Base-by-base conservation (phyloP, 2,888 invertebrate genomes). In the Ptychoptera albimana region DNA sequence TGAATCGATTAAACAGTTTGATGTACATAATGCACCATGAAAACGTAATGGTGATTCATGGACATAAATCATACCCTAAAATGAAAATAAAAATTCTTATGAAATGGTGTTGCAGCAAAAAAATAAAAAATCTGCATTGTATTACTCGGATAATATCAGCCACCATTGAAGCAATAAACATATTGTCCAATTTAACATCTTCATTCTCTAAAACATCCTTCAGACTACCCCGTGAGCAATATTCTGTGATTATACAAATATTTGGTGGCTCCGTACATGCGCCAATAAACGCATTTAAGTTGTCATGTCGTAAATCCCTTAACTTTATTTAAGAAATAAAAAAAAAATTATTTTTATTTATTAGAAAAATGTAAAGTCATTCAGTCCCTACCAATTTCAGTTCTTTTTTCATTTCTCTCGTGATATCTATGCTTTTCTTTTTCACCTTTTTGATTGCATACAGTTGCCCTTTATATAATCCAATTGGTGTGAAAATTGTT, bases 141-240 rank as follows among this genome's bases (percentile, higher is more conserved):
- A 77, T 75, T 69, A 93, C 94, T 70, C 91, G 75, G 56, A 96
- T 80, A 51, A 97, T 86, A 66, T 96, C 96, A 45, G 86, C 91
- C 11, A 94, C 84, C 50, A 96, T 74, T 8, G 94, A 94, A 23
- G 94, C 92, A 52, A 91, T 82, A 64, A 96, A 96, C 85, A 96
- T 91, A 58, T 86, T 85, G 65, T 96, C 96, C 57, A 94, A 69
- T 67, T 92, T 92, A 51, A 96, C 82, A 61, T 96, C 92, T 58
- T 91, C 87, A 61, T 96, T 94, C 60, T 91, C 87, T 47, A 97
- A 69, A 54, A 96, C 88, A 63, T 97, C 87, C 83, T 87, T 68
- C 37, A 63, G 61, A 59, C 89, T 91, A 43, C 92, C 92, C 48
- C 91, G 73, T 11, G 84, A 81, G 63, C 91, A 91, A 62, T 91